Conservation (phyloP, 2,797 vertebrate genomes). For the Bovichtus variegatus region DNA sequence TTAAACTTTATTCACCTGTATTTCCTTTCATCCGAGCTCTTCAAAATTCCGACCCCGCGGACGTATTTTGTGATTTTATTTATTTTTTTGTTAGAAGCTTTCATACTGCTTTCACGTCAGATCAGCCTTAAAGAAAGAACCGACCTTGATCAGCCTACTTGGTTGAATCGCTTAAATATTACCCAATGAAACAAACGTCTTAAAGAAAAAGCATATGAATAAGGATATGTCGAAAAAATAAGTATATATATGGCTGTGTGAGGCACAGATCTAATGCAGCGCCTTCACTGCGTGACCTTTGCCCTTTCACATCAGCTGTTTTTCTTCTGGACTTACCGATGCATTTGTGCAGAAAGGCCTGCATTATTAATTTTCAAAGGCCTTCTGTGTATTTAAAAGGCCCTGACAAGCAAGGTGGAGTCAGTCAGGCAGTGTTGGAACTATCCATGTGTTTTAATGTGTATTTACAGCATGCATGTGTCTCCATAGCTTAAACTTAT, state of each 20-base stretch:
- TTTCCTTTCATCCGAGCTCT: conserved; percentile 13
- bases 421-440: neutral
- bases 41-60: conserved; percentile 17
- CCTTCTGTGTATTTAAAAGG: conserved; percentile 1
- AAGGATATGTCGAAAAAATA: neutral
- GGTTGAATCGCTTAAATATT: neutral
- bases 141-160: neutral
- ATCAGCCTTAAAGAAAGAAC: conserved; percentile 12
- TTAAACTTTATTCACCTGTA: conserved; percentile 15
- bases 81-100: conserved; percentile 15
- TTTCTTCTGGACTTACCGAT: neutral
- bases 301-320: neutral
- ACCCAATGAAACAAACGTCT: neutral
- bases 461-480: neutral
- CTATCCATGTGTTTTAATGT: neutral
- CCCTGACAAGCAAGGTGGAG: neutral
- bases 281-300: neutral
- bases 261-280: neutral
- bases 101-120: neutral
- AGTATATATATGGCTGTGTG: neutral
- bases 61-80: conserved; percentile 1
- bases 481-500: neutral
- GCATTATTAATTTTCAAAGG: conserved; percentile 16
- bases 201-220: neutral
- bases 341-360: neutral